These are phyloP conservation scores for Syrmaticus mikado DNA, from an alignment of 2,113 vertebrate genomes.

Conservation along the genomic window DNA sequence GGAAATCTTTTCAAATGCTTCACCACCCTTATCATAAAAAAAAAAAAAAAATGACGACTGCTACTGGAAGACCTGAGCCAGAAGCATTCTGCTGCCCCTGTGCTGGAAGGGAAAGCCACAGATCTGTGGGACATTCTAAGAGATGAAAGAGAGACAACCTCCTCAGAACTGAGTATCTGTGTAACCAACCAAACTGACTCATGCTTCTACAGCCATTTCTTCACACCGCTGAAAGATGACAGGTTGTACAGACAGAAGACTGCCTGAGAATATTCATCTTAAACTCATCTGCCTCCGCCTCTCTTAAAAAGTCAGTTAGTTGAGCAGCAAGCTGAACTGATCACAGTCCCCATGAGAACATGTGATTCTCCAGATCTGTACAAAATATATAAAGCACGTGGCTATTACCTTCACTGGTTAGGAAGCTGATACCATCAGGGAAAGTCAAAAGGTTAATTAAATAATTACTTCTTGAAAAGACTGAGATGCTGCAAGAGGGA, in stretches of 20 bases:
- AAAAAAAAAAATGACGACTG: not conserved
- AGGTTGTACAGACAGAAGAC: not conserved
- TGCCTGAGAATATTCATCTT: not conserved
- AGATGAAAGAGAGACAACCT: not conserved
- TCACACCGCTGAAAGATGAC: not conserved
- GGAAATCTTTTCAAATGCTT: too few species aligned
- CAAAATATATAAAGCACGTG: not conserved
- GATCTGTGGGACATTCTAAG: accelerated
- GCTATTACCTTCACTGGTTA: not conserved
- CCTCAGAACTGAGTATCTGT: not conserved
- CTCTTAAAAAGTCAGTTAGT: not conserved
- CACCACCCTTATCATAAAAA: too few species aligned
- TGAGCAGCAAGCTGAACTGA: constrained; percentile 4
- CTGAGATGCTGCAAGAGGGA: not conserved
- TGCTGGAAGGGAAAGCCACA: accelerated
- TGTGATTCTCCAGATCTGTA: not conserved
- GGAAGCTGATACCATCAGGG: not conserved
- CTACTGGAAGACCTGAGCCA: not conserved
- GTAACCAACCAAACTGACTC: not conserved
- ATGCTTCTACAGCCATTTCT: not conserved
- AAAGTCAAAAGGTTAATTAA: constrained; percentile 26
- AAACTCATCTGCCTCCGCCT: not conserved
- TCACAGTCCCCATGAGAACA: not conserved
- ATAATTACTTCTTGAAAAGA: not conserved
- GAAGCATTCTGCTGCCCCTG: not conserved